A percentile compares a stretch with the other conserved stretches of the same genome.
Evolutionary conservation across 2,888 invertebrate genomes (phyloP).

Genomic region (Anarsia innoxiella): DNA sequence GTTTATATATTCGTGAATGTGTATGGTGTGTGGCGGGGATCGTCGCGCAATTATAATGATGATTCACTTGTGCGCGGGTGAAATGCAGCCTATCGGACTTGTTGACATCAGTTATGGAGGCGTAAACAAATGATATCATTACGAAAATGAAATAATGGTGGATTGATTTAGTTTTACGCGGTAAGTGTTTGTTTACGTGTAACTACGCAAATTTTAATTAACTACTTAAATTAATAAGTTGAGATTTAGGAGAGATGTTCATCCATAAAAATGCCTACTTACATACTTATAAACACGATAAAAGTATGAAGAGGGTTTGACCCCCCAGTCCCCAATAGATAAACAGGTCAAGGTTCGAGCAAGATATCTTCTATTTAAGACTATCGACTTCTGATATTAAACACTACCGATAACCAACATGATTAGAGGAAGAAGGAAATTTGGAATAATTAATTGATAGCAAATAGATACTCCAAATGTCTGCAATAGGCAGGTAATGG

Average conservation of each 20-base stretch:
- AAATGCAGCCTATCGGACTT: conserved; percentile 73
- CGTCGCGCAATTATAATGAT: conserved; percentile 74
- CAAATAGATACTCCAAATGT: no score
- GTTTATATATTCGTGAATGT: conserved; percentile 48
- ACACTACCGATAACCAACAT: no score
- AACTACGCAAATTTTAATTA: no score
- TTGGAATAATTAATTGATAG: no score
- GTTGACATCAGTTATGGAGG: conserved; percentile 69
- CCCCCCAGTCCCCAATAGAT: not conserved
- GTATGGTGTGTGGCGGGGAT: conserved; percentile 67
- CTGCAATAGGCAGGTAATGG: no score
- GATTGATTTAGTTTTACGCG: conserved; percentile 60
- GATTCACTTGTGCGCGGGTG: conserved; percentile 73
- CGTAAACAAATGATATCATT: conserved; percentile 69
- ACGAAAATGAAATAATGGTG: conserved; percentile 59
- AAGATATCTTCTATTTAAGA: no score
- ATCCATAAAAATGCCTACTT: not conserved
- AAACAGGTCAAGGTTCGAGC: not conserved
- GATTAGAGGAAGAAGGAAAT: no score
- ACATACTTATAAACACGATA: not conserved
- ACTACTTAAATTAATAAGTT: no score
- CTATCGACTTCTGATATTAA: no score
- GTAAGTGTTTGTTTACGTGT: conserved; percentile 28
- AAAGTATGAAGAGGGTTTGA: not conserved
- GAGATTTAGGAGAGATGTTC: no score